Evolutionary conservation across 2,797 vertebrate species (phyloP).

Genomic region (Diplodus puntazzo): DNA sequence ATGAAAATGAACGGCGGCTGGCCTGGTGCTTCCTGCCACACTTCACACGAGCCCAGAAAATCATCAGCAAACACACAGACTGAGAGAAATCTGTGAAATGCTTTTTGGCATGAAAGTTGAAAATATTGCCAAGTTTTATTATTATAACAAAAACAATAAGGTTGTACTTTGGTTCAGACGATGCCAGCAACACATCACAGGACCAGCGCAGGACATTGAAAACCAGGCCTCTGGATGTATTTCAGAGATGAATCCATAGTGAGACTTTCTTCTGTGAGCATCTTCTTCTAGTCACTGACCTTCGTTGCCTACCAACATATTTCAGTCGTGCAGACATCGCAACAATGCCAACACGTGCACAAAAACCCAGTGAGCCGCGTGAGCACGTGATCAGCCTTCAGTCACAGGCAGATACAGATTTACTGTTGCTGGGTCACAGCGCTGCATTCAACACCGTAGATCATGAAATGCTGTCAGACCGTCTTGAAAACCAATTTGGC

Average conservation of each 20-base stretch:
- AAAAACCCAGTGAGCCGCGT: background rate
- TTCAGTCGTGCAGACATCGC: background rate
- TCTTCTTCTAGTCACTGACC: conserved; percentile 5
- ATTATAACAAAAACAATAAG: background rate
- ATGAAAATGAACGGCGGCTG: conserved; percentile 8
- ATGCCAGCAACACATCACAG: background rate
- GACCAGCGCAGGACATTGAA: background rate
- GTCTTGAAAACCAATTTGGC: too few relatives aligned
- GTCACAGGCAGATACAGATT: too few relatives aligned
- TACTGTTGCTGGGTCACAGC: too few relatives aligned
- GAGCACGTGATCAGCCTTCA: background rate
- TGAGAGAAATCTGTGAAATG: conserved; percentile 16
- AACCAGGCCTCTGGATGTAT: background rate
- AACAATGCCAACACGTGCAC: too few relatives aligned
- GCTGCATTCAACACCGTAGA: too few relatives aligned
- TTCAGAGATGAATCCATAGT: background rate
- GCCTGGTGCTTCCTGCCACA: background rate
- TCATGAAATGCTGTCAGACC: too few relatives aligned
- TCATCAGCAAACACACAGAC: background rate
- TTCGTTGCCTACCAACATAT: conserved; percentile 10
- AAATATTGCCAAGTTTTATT: conserved; percentile 8
- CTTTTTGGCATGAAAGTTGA: conserved; percentile 9
- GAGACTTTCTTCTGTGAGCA: background rate
- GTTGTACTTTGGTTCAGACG: background rate
- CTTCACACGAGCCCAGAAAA: conserved; percentile 9